Base-by-base conservation (phyloP, 2,888 invertebrate species). In the Lasioglossum oenotherae region DNA sequence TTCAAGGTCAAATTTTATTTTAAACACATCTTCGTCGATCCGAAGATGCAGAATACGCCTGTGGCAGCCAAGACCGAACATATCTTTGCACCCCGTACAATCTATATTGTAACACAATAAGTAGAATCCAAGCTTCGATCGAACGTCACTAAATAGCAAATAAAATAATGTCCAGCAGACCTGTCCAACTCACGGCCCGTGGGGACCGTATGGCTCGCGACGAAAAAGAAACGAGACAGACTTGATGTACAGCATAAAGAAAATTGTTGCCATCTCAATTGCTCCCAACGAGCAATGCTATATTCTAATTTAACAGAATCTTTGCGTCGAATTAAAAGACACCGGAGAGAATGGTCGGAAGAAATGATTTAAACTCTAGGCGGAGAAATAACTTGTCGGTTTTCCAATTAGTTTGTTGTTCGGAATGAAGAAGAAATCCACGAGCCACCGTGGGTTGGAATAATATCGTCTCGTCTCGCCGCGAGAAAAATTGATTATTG, bases 401-500 rank as follows among this genome's bases (percentile, higher is more conserved):
- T 31, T 10, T 31, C 16, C 5, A 31, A 31, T 14, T 31, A 27
- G 60, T 27, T 14, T 35, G 19, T 16, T 12, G 23, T 23, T 67
- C 3, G 4, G 35, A 35, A n/a, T 23, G 38, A 23, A 38, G 38
- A 69, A 41, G 6, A 41, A 41, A 14, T 41, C 41, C 12, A n/a
- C n/a, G 71, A 71, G 71, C 5, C 41, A 41, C n/a, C n/a, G 14
- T 6, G 6, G 14, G 4, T 71, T 67, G 49, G 57, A 80, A 82
- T 14, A 74, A 73, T 64, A 81, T 78, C 78, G 74, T 72, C 31
- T 23, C 23, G 16, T 44, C 10, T 1, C 16, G 14, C 10, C 4
- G 27, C 3, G n/a, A 41, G n/a, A 5, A 41, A n/a, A 31, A 73
- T 19, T 19, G n/a, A 57, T 72, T 79, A 79, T 80, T 80, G 64